phyloP scores from a whole-genome alignment of 2,113 vertebrate species.

The Crypturellus undulatus region DNA sequence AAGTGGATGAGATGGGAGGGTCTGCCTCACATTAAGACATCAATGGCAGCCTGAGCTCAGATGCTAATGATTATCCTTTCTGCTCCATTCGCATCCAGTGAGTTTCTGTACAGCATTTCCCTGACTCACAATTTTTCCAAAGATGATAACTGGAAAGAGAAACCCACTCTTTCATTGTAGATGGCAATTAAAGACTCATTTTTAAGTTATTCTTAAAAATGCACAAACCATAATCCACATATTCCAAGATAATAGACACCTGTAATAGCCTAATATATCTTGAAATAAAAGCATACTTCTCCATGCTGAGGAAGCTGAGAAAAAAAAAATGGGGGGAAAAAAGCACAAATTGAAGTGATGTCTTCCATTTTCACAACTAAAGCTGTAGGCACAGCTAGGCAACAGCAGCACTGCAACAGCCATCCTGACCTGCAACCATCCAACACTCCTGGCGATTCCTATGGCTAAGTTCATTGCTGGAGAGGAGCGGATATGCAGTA shows the following conservation, averaged over 20 bases:
- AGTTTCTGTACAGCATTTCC: background rate
- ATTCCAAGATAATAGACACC: background rate
- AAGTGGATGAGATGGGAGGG: slow-evolving; percentile 19
- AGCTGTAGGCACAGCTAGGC: background rate
- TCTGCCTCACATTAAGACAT: background rate
- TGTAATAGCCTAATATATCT: rapidly evolving
- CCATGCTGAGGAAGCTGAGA: background rate
- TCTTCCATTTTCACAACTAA: background rate
- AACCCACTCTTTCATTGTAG: background rate
- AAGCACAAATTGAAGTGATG: background rate
- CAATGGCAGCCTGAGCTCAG: slow-evolving; percentile 6
- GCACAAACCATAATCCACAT: background rate
- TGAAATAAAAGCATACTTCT: background rate
- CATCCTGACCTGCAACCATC: background rate
- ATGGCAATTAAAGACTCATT: background rate
- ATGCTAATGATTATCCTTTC: background rate
- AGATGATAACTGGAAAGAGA: background rate
- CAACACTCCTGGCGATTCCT: background rate
- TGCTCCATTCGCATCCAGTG: background rate
- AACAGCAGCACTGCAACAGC: background rate
- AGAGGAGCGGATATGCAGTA: background rate
- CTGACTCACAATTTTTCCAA: slow-evolving; percentile 37
- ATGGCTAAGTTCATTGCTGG: background rate
- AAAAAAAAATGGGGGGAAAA: background rate
- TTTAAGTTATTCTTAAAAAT: background rate